These are phyloP conservation scores for Acanthoscelides obtectus DNA, from an alignment of 2,888 invertebrate species.

Conservation along the genomic window DNA sequence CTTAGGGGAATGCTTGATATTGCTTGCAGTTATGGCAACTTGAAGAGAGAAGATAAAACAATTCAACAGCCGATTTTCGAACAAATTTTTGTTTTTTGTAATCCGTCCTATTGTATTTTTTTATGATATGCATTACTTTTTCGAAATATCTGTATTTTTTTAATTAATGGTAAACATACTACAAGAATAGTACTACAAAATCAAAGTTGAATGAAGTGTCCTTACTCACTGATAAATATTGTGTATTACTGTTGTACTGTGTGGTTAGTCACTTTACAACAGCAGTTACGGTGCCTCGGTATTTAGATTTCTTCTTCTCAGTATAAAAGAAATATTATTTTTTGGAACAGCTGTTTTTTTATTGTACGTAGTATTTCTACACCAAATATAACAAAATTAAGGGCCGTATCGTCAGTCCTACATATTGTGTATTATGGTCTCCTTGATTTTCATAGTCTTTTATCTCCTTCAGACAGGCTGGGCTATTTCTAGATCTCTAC, in stretches of 20 bases:
- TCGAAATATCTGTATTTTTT: not conserved
- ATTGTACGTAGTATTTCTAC: too few relatives aligned
- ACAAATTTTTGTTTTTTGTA: not conserved
- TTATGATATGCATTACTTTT: not conserved
- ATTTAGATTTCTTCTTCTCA: too few relatives aligned
- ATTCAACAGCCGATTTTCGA: conserved; percentile 51
- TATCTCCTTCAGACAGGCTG: too few relatives aligned
- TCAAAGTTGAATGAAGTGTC: not conserved
- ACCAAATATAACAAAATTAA: too few relatives aligned
- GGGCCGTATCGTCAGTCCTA: too few relatives aligned
- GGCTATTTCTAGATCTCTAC: too few relatives aligned
- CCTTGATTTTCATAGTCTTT: too few relatives aligned
- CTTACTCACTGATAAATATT: not conserved
- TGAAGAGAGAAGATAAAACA: conserved; percentile 66
- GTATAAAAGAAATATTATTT: not conserved
- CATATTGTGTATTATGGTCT: too few relatives aligned
- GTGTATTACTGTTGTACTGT: not conserved
- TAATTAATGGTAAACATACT: not conserved
- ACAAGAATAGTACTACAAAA: not conserved
- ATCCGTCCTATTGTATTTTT: not conserved
- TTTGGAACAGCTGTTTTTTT: too few relatives aligned
- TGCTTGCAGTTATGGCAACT: conserved; percentile 68
- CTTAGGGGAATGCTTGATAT: conserved; percentile 81
- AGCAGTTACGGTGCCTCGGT: too few relatives aligned
- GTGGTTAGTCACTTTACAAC: not conserved